Conservation (phyloP, 2,797 vertebrate species). For the Paguma larvata region DNA sequence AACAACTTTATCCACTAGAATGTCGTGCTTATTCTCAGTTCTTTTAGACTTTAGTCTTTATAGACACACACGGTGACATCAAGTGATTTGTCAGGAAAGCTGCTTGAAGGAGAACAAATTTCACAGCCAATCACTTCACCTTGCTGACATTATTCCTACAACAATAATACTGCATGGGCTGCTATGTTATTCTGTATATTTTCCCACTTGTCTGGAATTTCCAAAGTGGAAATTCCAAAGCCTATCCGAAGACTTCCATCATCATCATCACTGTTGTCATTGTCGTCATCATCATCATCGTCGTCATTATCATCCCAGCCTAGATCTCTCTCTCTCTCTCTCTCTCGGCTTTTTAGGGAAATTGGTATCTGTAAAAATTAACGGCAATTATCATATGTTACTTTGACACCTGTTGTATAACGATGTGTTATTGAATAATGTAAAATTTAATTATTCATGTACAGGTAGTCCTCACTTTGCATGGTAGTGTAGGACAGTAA, state of each 20-base stretch:
- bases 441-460: not conserved
- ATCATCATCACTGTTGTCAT: not conserved
- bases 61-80: not conserved
- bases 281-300: not conserved
- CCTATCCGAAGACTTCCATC: not conserved
- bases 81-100: not conserved
- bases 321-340: not conserved
- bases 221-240: not conserved
- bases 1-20: not conserved
- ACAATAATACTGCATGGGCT: too few relatives aligned
- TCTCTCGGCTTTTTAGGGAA: not conserved
- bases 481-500: not conserved
- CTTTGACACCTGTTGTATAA: not conserved
- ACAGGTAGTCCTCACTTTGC: not conserved
- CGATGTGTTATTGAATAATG: not conserved
- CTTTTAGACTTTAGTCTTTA: not conserved
- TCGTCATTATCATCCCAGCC: not conserved
- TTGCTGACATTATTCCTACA: not conserved
- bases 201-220: not conserved
- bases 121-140: not conserved
- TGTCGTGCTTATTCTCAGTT: not conserved
- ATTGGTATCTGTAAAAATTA: not conserved
- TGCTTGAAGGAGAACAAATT: not conserved
- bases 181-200: not conserved
- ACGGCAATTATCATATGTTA: not conserved